Evolutionary conservation across 2,888 invertebrate species (phyloP), one percentile per base, ranked within the genome.

Genomic region (Xestia xanthographa): DNA sequence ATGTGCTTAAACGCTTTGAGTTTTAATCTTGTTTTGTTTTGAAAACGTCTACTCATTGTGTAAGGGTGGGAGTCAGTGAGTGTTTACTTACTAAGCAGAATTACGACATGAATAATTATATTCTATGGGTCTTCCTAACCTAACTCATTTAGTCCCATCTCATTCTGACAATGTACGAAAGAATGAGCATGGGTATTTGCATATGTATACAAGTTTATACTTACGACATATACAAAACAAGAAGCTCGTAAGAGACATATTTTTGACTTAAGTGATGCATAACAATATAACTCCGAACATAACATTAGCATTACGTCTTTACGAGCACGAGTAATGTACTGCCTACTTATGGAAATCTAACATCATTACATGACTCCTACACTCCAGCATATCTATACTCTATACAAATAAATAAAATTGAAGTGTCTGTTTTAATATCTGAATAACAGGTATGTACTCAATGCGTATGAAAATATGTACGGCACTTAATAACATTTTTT

Each of bases 321-420:
- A 83, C 67, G 78, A 77, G 78, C 56, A 34, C 45, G 20, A 29
- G 68, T 66, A 50, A 72, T n/a, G 45, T 73, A 45, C 58, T 63
- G 53, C 58, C 56, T 80, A 53, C 70, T 71, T 74, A 80, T 67
- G 80, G 26, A 84, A 72, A 82, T 79, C 11, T 29, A 20, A 72
- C 71, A 79, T 45, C 45, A 43, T 74, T 69, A 82, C 71, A 79
- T 17, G 56, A 66, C 43, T 72, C 67, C 29, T 56, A 63, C 29
- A 63, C 58, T 67, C 34, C n/a, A 67, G 66, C 66, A 48, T 62
- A 62, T 34, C 34, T 34, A 34, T 34, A 34, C 34, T 34, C 4
- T 34, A 34, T 34, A 4, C 34, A 34, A 34, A 34, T 34, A 34
- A 34, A 34, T 34, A 34, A 34, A 34, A 34, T 34, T 34, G 0